These are phyloP conservation scores for Steinernema hermaphroditum DNA, from an alignment of 2,888 invertebrate genomes.

Conservation along the genomic window DNA sequence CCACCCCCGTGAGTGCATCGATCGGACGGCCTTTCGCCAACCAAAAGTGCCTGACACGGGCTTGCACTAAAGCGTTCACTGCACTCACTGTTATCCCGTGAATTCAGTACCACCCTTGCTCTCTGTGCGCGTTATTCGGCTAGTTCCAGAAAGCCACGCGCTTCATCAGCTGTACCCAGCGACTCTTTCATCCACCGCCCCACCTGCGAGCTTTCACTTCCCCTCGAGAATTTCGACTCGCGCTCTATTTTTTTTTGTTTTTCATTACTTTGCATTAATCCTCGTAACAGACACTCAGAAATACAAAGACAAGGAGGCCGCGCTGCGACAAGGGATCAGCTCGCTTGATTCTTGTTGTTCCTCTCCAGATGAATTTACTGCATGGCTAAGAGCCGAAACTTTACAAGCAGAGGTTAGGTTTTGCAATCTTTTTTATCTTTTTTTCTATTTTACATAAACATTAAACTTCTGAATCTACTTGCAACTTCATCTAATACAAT, in stretches of 20 bases:
- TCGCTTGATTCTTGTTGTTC: constrained; percentile 16
- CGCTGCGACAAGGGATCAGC: neutral
- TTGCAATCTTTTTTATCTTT: constrained; percentile 23
- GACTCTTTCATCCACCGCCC: neutral
- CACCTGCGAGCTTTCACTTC: neutral
- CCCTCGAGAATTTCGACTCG: neutral
- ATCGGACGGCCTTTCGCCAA: constrained; percentile 31
- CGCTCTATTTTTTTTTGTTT: neutral
- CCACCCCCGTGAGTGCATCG: constrained; percentile 31
- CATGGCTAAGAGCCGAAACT: constrained; percentile 40
- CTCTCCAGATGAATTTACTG: constrained; percentile 30
- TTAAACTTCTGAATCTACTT: neutral
- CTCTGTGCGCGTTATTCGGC: constrained; percentile 18
- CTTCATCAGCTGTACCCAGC: neutral
- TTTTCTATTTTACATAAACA: neutral
- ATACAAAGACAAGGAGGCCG: neutral
- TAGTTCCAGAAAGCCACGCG: constrained; percentile 27
- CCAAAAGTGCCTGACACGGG: constrained; percentile 31
- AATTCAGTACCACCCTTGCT: constrained; percentile 29
- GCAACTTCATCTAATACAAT: neutral
- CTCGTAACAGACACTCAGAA: constrained; percentile 1
- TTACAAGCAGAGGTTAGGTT: constrained; percentile 36
- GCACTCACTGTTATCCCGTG: constrained; percentile 31
- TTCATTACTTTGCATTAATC: neutral
- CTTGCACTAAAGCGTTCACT: constrained; percentile 31